A percentile compares a stretch with the other conserved stretches of the same genome.
Evolutionary conservation across 1,140 invertebrate genomes (phyloP).

Genomic region (Ctenoplectra terminalis): DNA sequence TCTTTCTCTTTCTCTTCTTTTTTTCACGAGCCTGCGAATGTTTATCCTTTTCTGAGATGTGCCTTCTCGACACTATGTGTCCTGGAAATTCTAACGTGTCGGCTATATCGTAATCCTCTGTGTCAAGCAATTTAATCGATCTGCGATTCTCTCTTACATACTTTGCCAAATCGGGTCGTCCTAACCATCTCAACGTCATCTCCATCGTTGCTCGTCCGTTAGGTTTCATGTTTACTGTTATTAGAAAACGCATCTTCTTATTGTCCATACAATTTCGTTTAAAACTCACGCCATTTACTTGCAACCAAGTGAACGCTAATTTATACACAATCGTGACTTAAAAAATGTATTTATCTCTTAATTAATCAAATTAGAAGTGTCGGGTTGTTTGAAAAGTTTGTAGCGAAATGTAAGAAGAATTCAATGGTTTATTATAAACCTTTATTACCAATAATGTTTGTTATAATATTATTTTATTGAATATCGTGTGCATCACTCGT

Average conservation of each 20-base stretch:
- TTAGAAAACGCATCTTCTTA: not conserved
- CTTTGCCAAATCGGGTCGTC: constrained; percentile 33
- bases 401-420: no score
- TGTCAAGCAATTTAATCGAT: not conserved
- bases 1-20: not conserved
- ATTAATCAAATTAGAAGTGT: no score
- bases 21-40: not conserved
- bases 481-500: no score
- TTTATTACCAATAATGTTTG: no score
- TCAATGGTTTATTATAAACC: no score
- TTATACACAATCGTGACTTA: no score
- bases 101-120: constrained; percentile 1
- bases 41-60: not conserved
- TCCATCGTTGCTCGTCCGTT: constrained; percentile 12
- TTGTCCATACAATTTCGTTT: not conserved
- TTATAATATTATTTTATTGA: no score
- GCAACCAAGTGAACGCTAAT: no score
- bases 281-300: no score
- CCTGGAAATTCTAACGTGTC: constrained; percentile 13
- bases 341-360: no score
- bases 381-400: no score
- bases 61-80: constrained; percentile 6
- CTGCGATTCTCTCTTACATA: constrained; percentile 35
- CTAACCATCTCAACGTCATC: constrained; percentile 27
- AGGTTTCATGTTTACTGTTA: not conserved